Percentiles rank a stretch among this genome's conserved stretches.
These are phyloP conservation scores for Crypturellus undulatus DNA, from an alignment of 2,113 vertebrate species.

Conservation along the genomic window DNA sequence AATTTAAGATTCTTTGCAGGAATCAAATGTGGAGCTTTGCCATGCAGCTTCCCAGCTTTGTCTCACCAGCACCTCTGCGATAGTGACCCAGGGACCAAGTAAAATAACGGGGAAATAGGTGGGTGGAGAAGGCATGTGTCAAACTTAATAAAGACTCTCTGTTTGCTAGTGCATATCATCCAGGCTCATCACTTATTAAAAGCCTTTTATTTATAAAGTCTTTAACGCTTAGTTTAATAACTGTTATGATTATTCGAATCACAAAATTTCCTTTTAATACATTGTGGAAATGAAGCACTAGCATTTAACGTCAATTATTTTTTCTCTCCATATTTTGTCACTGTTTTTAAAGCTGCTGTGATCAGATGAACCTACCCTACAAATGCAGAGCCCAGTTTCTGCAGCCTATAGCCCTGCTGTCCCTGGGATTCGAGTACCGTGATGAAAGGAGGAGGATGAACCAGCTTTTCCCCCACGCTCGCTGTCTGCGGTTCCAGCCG, in stretches of 20 bases:
- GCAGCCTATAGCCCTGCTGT: background rate
- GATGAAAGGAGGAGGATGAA: background rate
- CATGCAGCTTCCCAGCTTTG: background rate
- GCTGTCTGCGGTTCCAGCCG: background rate
- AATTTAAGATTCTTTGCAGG: background rate
- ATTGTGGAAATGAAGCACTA: conserved; percentile 44
- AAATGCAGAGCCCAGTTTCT: background rate
- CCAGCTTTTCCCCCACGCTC: background rate
- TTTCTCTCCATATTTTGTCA: conserved; percentile 26
- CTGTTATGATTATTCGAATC: conserved; percentile 57
- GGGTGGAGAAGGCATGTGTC: conserved; percentile 9
- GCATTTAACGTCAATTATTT: conserved; percentile 39
- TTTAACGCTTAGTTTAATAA: conserved; percentile 65
- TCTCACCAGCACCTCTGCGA: background rate
- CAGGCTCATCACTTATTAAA: conserved; percentile 66
- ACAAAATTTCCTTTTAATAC: conserved; percentile 62
- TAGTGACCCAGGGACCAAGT: background rate
- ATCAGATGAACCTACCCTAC: background rate
- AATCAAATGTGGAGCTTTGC: background rate
- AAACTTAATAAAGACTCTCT: conserved; percentile 41
- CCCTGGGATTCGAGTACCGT: background rate
- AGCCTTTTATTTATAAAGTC: conserved; percentile 56
- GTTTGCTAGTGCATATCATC: conserved; percentile 34
- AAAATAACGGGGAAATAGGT: background rate
- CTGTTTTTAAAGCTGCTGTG: conserved; percentile 25